These are phyloP conservation scores for Fulmarus glacialis DNA, from an alignment of 2,113 vertebrate species.

Conservation along the genomic window DNA sequence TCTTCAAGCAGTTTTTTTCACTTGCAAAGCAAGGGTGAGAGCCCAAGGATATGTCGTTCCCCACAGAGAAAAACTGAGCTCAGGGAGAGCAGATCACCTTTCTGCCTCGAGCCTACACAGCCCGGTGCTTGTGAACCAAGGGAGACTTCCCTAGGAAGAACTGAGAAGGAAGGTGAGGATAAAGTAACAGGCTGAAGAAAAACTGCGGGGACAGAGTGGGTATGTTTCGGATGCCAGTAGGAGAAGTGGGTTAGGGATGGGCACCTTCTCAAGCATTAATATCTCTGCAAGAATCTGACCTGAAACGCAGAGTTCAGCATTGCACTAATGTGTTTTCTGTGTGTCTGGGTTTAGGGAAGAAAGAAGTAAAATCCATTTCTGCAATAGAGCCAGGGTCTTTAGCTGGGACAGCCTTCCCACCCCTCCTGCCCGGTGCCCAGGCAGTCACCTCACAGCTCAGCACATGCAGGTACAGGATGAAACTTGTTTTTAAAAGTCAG, in stretches of 20 bases:
- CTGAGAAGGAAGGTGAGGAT: neutral
- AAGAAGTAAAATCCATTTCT: neutral
- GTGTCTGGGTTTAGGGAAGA: neutral
- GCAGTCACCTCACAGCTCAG: neutral
- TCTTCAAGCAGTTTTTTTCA: neutral
- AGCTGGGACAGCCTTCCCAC: neutral
- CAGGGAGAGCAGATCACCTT: neutral
- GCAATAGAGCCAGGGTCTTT: neutral
- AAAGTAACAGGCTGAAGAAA: neutral
- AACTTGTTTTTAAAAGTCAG: neutral
- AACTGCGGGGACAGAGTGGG: neutral
- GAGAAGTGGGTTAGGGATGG: neutral
- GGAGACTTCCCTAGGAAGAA: neutral
- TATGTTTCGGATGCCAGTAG: neutral
- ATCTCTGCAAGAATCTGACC: neutral
- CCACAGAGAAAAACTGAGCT: neutral
- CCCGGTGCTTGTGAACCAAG: neutral
- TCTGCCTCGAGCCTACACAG: neutral
- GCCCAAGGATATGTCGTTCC: neutral
- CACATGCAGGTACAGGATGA: neutral
- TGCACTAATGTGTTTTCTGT: neutral
- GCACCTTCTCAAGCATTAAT: neutral
- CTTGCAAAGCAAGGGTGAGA: neutral
- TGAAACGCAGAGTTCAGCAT: neutral
- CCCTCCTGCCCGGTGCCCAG: neutral